These are phyloP conservation scores for Seriola dumerili DNA, from an alignment of 2,113 vertebrate species.

Conservation along the genomic window DNA sequence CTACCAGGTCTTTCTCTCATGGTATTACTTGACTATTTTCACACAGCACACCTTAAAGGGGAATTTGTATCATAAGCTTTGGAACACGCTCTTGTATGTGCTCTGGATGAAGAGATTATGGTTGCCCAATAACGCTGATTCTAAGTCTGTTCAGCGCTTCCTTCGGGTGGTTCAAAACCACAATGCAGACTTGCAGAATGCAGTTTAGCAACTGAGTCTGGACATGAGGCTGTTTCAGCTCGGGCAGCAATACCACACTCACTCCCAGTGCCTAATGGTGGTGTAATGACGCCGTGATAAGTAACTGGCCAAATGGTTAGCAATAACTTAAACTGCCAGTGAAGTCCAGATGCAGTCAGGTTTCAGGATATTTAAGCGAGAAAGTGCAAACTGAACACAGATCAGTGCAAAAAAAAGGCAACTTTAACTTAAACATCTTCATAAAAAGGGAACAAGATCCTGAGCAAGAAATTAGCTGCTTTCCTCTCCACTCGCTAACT, in stretches of 20 bases:
- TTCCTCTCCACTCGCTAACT: slow-evolving; percentile 64
- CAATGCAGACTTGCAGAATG: slow-evolving; percentile 13
- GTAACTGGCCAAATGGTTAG: neutral
- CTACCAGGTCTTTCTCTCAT: slow-evolving; percentile 61
- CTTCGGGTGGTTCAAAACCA: slow-evolving; percentile 33
- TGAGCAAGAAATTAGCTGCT: slow-evolving; percentile 63
- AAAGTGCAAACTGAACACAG: slow-evolving; percentile 17
- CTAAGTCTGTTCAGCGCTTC: slow-evolving; percentile 5
- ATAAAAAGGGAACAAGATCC: slow-evolving; percentile 73
- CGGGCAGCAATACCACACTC: slow-evolving; percentile 32
- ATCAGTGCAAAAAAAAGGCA: slow-evolving; percentile 12
- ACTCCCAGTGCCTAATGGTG: slow-evolving; percentile 16
- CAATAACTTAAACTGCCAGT: slow-evolving; percentile 23
- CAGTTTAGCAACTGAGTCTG: slow-evolving; percentile 19
- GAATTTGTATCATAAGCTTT: slow-evolving; percentile 59
- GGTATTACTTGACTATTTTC: slow-evolving; percentile 66
- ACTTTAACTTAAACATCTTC: slow-evolving; percentile 42
- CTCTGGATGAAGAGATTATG: slow-evolving; percentile 35
- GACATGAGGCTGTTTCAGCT: slow-evolving; percentile 41
- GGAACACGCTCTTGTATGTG: slow-evolving; percentile 23
- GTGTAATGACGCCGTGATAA: slow-evolving; percentile 25
- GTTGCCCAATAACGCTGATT: slow-evolving; percentile 28
- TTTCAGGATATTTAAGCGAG: slow-evolving; percentile 37
- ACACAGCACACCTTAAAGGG: slow-evolving; percentile 61
- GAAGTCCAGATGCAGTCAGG: slow-evolving; percentile 30